These are phyloP conservation scores for Deilephila elpenor DNA, from an alignment of 2,888 invertebrate species.

Conservation along the genomic window DNA sequence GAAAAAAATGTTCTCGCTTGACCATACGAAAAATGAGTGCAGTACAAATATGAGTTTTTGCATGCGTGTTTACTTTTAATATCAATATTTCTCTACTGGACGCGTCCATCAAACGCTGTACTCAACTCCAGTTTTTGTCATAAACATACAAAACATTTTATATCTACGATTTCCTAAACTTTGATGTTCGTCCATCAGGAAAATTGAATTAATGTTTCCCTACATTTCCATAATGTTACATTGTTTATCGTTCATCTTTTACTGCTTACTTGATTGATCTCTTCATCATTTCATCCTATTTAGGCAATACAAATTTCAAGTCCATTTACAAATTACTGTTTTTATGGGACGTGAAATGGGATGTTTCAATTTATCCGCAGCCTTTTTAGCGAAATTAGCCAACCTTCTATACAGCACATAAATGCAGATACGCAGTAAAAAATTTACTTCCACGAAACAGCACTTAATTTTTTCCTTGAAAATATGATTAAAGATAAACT, in stretches of 20 bases:
- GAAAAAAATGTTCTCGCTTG: neutral
- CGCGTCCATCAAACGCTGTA: neutral
- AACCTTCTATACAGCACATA: neutral
- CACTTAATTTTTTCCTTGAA: neutral
- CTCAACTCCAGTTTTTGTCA: neutral
- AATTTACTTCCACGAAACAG: neutral
- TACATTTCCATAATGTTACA: neutral
- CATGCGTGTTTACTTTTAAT: neutral
- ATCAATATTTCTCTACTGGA: neutral
- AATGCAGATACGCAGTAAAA: neutral
- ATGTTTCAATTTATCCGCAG: neutral
- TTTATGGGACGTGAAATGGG: neutral
- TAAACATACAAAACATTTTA: neutral
- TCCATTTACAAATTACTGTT: slow-evolving; percentile 19
- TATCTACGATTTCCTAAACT: neutral
- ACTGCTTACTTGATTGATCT: neutral
- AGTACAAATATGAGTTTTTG: neutral
- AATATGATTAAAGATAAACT: neutral
- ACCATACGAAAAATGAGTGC: neutral
- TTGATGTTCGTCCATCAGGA: slow-evolving; percentile 17
- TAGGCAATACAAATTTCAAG: neutral
- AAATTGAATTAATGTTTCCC: slow-evolving; percentile 8
- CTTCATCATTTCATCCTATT: too few species aligned
- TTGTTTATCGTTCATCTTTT: neutral
- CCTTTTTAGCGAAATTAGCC: neutral